These are phyloP conservation scores for Maconellicoccus hirsutus DNA, from an alignment of 1,140 invertebrate species.

Conservation along the genomic window DNA sequence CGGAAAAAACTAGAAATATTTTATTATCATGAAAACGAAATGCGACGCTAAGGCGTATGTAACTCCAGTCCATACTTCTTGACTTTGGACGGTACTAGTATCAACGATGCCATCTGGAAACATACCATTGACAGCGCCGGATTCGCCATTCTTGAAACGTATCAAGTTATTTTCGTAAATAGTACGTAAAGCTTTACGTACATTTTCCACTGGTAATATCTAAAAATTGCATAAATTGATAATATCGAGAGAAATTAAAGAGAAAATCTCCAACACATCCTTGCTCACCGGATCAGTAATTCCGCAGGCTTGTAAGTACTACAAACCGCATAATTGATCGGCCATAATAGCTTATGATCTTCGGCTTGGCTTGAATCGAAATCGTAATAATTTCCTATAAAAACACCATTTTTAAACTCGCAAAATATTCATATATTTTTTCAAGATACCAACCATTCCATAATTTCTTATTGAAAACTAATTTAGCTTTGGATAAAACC, in stretches of 20 bases:
- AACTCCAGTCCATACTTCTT: conserved; percentile 86
- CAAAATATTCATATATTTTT: too few relatives aligned
- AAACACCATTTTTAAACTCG: too few relatives aligned
- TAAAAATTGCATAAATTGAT: too few relatives aligned
- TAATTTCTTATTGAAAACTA: conserved; percentile 64
- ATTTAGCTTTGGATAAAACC: conserved; percentile 58
- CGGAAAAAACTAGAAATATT: too few relatives aligned
- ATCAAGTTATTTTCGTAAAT: conserved; percentile 77
- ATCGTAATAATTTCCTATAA: conserved; percentile 55
- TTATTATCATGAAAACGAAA: conserved; percentile 76
- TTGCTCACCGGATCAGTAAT: conserved; percentile 46
- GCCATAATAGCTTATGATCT: conserved; percentile 69
- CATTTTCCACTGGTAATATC: conserved; percentile 58
- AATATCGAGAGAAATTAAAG: too few relatives aligned
- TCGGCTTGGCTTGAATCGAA: conserved; percentile 58
- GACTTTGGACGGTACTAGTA: conserved; percentile 64
- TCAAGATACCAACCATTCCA: conserved; percentile 65
- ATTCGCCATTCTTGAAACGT: conserved; percentile 58
- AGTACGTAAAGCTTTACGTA: conserved; percentile 53
- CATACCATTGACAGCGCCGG: conserved; percentile 88
- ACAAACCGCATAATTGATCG: conserved; percentile 84
- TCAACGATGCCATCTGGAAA: conserved; percentile 59
- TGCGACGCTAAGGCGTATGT: conserved; percentile 70
- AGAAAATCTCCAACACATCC: too few relatives aligned
- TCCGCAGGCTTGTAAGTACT: conserved; percentile 61